These are phyloP conservation scores for Alloplasta piceator DNA, from an alignment of 2,888 invertebrate genomes.

Conservation along the genomic window DNA sequence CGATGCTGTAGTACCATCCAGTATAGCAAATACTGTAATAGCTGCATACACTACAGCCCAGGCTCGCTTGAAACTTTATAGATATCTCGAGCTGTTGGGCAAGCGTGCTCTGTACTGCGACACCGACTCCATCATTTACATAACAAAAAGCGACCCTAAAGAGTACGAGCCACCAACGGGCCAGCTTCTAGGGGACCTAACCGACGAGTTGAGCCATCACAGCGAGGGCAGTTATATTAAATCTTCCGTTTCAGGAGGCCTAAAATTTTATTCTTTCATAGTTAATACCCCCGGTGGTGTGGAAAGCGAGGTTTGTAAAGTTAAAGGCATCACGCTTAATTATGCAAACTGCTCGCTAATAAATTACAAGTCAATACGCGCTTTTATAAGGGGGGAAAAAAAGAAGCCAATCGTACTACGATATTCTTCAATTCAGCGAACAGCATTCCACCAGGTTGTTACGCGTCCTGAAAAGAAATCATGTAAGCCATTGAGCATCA, in stretches of 20 bases:
- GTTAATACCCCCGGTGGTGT: not conserved
- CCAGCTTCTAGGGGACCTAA: constrained; percentile 76
- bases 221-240: constrained; percentile 71
- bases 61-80: not conserved
- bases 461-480: constrained; percentile 74
- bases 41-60: constrained; percentile 1
- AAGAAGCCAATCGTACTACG: constrained; percentile 68
- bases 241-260: constrained; percentile 76
- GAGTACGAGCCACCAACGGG: constrained; percentile 69
- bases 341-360: constrained; percentile 22
- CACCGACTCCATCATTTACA: constrained; percentile 78
- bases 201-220: constrained; percentile 74
- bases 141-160: constrained; percentile 28
- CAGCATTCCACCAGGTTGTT: constrained; percentile 66
- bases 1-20: no score
- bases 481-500: constrained; percentile 69
- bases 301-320: constrained; percentile 66
- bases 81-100: constrained; percentile 63
- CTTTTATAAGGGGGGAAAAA: constrained; percentile 23
- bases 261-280: constrained; percentile 74
- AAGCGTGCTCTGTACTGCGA: constrained; percentile 77
- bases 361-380: not conserved
- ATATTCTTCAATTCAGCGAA: not conserved
- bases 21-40: constrained; percentile 1
- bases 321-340: constrained; percentile 71